phyloP scores from a whole-genome alignment of 2,113 vertebrate species.

The Oncorhynchus masou region DNA sequence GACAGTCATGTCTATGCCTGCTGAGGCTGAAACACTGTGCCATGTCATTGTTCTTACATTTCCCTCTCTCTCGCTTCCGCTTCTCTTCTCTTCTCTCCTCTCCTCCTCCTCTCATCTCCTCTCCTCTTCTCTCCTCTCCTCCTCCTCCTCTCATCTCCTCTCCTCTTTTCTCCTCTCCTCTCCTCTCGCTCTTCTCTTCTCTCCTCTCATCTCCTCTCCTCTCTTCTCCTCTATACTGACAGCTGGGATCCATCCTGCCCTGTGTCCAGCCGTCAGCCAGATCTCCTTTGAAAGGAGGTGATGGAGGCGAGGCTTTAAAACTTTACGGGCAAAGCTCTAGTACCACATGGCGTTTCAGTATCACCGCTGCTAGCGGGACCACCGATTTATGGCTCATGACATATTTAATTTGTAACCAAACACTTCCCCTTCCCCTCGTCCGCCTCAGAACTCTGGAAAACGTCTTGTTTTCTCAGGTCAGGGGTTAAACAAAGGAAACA shows the following conservation, averaged over 20 bases:
- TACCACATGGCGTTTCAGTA: conserved; percentile 75
- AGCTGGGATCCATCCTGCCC: conserved; percentile 59
- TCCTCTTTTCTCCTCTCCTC: background rate
- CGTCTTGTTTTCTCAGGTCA: conserved; percentile 89
- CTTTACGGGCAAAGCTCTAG: conserved; percentile 78
- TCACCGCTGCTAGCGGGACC: conserved; percentile 73
- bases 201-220: background rate
- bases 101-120: background rate
- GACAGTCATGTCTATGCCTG: background rate
- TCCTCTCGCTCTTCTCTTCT: background rate
- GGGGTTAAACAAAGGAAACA: conserved; percentile 99
- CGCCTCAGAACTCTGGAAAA: conserved; percentile 86
- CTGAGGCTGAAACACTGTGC: background rate
- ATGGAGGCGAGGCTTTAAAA: conserved; percentile 70
- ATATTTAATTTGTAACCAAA: conserved; percentile 99
- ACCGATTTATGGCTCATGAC: conserved; percentile 92
- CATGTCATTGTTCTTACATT: background rate
- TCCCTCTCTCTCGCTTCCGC: background rate
- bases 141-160: background rate
- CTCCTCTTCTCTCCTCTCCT: background rate
- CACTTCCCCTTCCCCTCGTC: conserved; percentile 91
- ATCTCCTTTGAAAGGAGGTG: conserved; percentile 58
- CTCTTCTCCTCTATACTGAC: conserved; percentile 22
- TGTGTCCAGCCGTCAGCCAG: conserved; percentile 39
- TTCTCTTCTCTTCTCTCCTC: background rate